Evolutionary conservation across 1,140 invertebrate genomes (phyloP).

Genomic region (Eubasilissa regina): DNA sequence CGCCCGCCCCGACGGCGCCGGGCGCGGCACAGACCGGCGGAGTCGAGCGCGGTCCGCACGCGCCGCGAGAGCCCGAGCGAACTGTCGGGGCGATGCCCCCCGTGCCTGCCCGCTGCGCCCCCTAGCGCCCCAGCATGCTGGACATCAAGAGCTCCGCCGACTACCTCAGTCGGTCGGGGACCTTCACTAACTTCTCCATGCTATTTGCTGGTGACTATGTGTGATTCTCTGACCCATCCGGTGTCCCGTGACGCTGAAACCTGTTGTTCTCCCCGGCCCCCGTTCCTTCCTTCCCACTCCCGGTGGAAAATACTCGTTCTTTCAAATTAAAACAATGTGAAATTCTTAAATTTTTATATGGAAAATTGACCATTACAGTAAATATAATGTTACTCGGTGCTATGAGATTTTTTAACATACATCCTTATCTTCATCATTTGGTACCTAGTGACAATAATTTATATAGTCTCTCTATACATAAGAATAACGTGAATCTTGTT

Average conservation of each 20-base stretch:
- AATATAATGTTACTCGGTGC: too few relatives aligned
- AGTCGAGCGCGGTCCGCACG: conserved; percentile 26
- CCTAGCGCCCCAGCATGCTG: conserved; percentile 71
- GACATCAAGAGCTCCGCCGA: conserved; percentile 81
- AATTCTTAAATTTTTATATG: too few relatives aligned
- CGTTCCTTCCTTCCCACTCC: background rate
- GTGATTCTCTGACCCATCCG: background rate
- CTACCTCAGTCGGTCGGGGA: conserved; percentile 80
- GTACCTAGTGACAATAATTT: too few relatives aligned
- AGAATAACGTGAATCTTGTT: too few relatives aligned
- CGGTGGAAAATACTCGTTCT: background rate
- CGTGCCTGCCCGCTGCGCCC: conserved; percentile 51
- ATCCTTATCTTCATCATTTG: too few relatives aligned
- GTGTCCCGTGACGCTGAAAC: background rate
- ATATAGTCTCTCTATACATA: too few relatives aligned
- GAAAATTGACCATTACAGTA: too few relatives aligned
- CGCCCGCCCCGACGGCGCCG: conserved; percentile 50
- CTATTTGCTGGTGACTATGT: conserved; percentile 76
- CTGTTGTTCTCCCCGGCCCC: conserved; percentile 33
- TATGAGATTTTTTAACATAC: too few relatives aligned
- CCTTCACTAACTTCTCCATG: conserved; percentile 83
- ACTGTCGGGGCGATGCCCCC: conserved; percentile 37
- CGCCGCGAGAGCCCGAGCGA: conserved; percentile 9
- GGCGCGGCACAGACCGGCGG: conserved; percentile 31
- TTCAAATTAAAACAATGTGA: too few relatives aligned